Conservation (phyloP, 2,113 vertebrate species). For the Sporophila hypoxantha region DNA sequence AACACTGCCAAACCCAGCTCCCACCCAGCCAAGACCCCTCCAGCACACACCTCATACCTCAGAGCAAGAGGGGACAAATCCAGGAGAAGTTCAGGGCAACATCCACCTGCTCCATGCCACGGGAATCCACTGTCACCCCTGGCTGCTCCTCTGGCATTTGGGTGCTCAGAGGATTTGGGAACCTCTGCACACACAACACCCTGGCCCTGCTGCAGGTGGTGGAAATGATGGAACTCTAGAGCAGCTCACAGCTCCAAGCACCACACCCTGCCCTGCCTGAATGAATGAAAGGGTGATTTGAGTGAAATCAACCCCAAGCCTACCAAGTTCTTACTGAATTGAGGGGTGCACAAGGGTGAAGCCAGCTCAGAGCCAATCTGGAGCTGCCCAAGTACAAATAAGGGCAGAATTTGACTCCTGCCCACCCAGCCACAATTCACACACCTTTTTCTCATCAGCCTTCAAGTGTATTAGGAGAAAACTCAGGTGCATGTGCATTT, state of each 20-base stretch:
- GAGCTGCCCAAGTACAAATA: not conserved
- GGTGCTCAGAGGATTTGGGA: not conserved
- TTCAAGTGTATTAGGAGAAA: not conserved
- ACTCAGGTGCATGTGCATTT: not conserved
- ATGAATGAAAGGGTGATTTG: not conserved
- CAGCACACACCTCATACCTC: not conserved
- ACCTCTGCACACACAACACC: not conserved
- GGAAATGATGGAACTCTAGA: not conserved
- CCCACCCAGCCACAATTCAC: not conserved
- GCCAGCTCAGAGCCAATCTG: not conserved
- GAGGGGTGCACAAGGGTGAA: not conserved
- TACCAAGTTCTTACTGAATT: not conserved
- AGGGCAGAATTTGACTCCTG: not conserved
- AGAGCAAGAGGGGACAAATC: not conserved
- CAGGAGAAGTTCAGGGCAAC: not conserved
- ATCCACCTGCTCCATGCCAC: not conserved
- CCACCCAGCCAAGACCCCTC: not conserved
- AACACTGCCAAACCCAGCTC: rapidly evolving
- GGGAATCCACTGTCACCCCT: rapidly evolving
- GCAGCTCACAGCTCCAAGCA: not conserved
- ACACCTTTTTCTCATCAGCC: not conserved
- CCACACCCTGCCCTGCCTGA: not conserved
- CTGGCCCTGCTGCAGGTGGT: not conserved
- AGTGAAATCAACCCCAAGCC: not conserved
- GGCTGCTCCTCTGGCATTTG: not conserved